Evolutionary conservation across 2,888 invertebrate species (phyloP).

Genomic region (Melitaea athalia): DNA sequence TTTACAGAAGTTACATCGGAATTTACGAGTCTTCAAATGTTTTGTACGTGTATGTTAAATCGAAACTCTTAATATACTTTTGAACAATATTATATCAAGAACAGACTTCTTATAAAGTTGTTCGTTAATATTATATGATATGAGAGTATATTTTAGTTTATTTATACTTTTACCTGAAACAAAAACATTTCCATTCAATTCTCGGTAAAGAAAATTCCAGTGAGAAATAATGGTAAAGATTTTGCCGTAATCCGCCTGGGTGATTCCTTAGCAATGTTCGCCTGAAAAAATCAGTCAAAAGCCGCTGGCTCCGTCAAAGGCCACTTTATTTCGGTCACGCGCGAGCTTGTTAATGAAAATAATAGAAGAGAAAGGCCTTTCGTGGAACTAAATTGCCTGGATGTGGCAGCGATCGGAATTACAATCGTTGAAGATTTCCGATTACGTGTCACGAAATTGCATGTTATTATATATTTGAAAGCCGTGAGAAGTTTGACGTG

Average conservation of each 20-base stretch:
- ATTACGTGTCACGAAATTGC: slow-evolving; percentile 12
- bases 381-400: slow-evolving; percentile 53
- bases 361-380: slow-evolving; percentile 63
- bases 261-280: slow-evolving; percentile 53
- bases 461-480: background rate
- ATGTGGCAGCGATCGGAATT: slow-evolving; percentile 47
- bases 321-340: slow-evolving; percentile 72
- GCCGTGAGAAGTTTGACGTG: background rate
- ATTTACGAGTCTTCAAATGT: slow-evolving; percentile 37
- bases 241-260: slow-evolving; percentile 40
- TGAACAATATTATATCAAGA: background rate
- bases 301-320: slow-evolving; percentile 53
- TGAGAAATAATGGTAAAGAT: slow-evolving; percentile 36
- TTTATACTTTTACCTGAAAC: slow-evolving; percentile 17
- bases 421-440: slow-evolving; percentile 29
- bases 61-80: background rate
- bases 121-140: background rate
- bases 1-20: slow-evolving; percentile 39
- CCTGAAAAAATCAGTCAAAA: slow-evolving; percentile 49
- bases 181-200: slow-evolving; percentile 32
- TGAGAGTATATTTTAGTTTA: slow-evolving; percentile 8
- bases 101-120: background rate
- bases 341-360: slow-evolving; percentile 69
- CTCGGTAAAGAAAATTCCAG: slow-evolving; percentile 27
- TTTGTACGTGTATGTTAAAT: slow-evolving; percentile 20